A percentile compares a stretch with the other conserved stretches of the same genome.
Conservation (phyloP, 92 coral and sea anemone species). For the Phenganax stokvisi region DNA sequence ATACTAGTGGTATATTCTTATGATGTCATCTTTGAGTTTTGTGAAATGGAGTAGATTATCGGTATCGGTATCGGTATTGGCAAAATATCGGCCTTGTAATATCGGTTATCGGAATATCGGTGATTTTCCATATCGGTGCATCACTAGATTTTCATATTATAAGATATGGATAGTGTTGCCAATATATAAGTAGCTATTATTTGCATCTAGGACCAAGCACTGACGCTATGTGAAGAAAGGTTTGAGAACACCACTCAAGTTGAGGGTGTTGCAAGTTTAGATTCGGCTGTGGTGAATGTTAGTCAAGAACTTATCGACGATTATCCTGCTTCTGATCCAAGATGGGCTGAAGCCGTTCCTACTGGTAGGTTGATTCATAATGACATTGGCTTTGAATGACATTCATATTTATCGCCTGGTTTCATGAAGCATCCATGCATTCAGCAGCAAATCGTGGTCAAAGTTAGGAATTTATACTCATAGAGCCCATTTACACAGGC, state of each 20-base stretch:
- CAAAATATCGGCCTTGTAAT: background rate
- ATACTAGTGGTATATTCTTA: too few species aligned
- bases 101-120: background rate
- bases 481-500: too few species aligned
- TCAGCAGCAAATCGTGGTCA: too few species aligned
- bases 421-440: too few species aligned
- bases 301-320: conserved; percentile 91
- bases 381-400: too few species aligned
- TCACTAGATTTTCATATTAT: background rate
- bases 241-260: conserved; percentile 45
- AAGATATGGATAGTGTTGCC: too few species aligned
- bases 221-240: conserved; percentile 53
- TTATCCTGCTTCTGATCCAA: conserved; percentile 96
- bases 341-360: conserved; percentile 99
- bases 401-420: too few species aligned
- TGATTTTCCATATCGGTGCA: background rate
- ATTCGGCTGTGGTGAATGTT: conserved; percentile 62
- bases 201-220: conserved; percentile 64
- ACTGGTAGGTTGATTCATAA: conserved; percentile 53
- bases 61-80: too few species aligned
- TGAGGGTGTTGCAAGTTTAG: conserved; percentile 52
- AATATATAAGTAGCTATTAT: too few species aligned
- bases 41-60: too few species aligned
- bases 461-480: too few species aligned
- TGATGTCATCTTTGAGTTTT: too few species aligned